phyloP scores from a whole-genome alignment of 2,888 invertebrate species.

The Ectemnius lituratus region DNA sequence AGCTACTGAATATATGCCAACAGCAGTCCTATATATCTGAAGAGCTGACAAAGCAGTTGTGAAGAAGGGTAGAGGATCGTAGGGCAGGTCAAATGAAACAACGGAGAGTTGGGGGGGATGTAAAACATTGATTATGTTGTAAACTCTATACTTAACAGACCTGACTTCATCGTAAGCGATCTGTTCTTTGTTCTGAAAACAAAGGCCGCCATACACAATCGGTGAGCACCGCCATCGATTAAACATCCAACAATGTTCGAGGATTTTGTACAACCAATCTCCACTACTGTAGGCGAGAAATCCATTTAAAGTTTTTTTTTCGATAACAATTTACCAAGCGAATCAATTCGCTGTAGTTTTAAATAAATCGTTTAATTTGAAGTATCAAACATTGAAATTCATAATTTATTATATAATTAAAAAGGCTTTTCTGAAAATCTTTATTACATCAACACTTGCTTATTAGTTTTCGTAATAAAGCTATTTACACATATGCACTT shows the following conservation, averaged over 20 bases:
- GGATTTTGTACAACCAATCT: not conserved
- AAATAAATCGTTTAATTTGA: no score
- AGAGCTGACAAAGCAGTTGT: conserved; percentile 7
- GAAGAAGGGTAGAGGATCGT: conserved; percentile 24
- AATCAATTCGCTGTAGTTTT: no score
- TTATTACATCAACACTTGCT: no score
- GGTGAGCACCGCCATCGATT: not conserved
- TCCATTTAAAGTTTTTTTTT: not conserved
- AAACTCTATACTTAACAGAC: conserved; percentile 37
- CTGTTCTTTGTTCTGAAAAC: conserved; percentile 27
- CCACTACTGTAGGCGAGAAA: not conserved
- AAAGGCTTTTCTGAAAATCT: no score
- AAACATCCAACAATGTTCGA: conserved; percentile 2
- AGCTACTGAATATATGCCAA: no score
- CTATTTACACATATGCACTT: no score
- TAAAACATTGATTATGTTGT: conserved; percentile 66
- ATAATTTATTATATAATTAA: no score
- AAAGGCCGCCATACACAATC: conserved; percentile 2
- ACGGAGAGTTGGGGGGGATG: conserved; percentile 37
- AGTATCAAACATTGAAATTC: no score
- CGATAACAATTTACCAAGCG: no score
- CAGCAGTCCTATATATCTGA: not conserved
- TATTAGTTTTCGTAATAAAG: no score
- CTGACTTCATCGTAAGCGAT: conserved; percentile 17
- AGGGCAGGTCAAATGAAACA: conserved; percentile 34